Evolutionary conservation across 2,797 vertebrate species (phyloP).

Genomic region (Girardinus metallicus): DNA sequence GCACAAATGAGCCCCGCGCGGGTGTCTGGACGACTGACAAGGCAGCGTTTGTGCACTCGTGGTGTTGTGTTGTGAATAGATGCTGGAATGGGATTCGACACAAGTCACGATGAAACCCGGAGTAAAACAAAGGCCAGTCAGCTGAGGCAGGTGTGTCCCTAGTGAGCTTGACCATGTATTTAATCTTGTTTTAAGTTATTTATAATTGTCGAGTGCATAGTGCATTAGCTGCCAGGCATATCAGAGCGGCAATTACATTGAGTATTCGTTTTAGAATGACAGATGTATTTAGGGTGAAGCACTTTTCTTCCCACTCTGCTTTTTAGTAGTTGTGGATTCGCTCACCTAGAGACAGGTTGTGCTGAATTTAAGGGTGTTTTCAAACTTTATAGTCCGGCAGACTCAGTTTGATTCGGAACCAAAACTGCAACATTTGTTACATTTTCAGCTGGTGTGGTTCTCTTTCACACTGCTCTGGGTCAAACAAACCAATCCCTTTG

Average conservation of each 20-base stretch:
- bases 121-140: constrained; percentile 51
- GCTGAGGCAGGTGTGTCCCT: constrained; percentile 59
- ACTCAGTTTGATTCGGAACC: no score
- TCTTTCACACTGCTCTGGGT: no score
- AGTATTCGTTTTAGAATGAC: constrained; percentile 56
- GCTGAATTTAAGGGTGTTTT: no score
- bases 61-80: constrained; percentile 30
- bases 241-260: constrained; percentile 50
- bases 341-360: no score
- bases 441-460: no score
- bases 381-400: no score
- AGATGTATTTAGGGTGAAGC: constrained; percentile 46
- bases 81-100: constrained; percentile 22
- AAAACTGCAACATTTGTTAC: no score
- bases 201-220: constrained; percentile 39
- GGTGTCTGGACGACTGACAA: constrained; percentile 35
- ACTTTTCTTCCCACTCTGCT: not conserved
- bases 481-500: no score
- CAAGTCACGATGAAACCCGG: constrained; percentile 33
- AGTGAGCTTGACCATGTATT: constrained; percentile 41
- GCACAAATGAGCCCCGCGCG: constrained; percentile 23
- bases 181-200: constrained; percentile 58
- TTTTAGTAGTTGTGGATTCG: no score
- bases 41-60: constrained; percentile 32
- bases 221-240: constrained; percentile 44